Conservation (phyloP, 2,113 vertebrate species). For the Scortum barcoo region DNA sequence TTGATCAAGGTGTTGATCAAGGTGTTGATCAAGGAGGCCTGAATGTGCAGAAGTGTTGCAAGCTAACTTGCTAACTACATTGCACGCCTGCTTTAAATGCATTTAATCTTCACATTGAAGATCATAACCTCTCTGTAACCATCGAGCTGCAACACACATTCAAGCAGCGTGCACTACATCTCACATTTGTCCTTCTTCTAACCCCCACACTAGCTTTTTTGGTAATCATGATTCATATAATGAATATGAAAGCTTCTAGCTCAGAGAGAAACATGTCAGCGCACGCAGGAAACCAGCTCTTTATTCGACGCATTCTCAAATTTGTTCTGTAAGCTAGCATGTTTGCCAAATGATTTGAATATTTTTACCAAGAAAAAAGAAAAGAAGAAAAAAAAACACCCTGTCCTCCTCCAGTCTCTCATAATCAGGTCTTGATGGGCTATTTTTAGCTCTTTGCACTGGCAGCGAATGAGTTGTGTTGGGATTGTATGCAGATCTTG, state of each 20-base stretch:
- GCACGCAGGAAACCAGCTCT: background rate
- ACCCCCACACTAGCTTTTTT: conserved; percentile 22
- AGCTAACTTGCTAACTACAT: background rate
- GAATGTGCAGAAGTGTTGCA: background rate
- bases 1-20: conserved; percentile 49
- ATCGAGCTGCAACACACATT: background rate
- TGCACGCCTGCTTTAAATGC: background rate
- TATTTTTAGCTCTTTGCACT: conserved; percentile 82
- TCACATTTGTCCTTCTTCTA: conserved; percentile 28
- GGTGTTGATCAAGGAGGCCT: conserved; percentile 25
- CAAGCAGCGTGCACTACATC: background rate
- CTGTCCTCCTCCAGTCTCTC: conserved; percentile 67
- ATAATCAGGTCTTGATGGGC: conserved; percentile 78
- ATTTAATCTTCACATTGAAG: background rate
- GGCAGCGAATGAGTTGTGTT: conserved; percentile 68
- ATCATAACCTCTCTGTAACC: background rate
- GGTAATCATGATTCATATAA: conserved; percentile 16
- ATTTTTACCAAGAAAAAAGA: conserved; percentile 52
- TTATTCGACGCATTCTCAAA: conserved; percentile 23
- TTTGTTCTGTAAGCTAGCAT: conserved; percentile 46
- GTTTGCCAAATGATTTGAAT: conserved; percentile 54
- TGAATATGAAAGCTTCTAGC: conserved; percentile 15
- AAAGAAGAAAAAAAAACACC: conserved; percentile 1
- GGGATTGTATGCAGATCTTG: conserved; percentile 75
- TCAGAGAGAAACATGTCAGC: background rate